Evolutionary conservation across 2,113 vertebrate genomes (phyloP).

Genomic region (Neolamprologus sp.): DNA sequence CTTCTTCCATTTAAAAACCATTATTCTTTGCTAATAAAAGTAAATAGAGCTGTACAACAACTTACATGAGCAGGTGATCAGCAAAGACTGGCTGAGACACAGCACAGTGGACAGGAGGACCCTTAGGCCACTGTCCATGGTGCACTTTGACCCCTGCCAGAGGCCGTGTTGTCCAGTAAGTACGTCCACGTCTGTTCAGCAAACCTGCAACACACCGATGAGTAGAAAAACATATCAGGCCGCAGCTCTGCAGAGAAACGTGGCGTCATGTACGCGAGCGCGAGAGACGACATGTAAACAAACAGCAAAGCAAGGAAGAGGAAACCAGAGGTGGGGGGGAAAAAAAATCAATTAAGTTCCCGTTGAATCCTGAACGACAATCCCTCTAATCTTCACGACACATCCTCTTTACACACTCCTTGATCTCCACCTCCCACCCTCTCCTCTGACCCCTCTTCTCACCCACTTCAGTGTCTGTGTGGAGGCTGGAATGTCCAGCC

Average conservation of each 20-base stretch:
- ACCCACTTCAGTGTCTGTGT: constrained; percentile 34
- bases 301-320: not conserved
- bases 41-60: not conserved
- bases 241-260: not conserved
- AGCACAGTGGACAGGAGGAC: constrained; percentile 72
- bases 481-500: constrained; percentile 21
- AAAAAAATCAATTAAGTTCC: not conserved
- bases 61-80: constrained; percentile 71
- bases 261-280: not conserved
- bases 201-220: constrained; percentile 51
- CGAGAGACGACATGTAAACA: not conserved
- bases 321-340: not conserved
- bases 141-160: constrained; percentile 56
- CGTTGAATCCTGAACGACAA: constrained; percentile 35
- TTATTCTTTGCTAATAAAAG: accelerated
- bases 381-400: constrained; percentile 54
- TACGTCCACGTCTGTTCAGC: constrained; percentile 25
- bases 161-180: constrained; percentile 35
- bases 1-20: not conserved
- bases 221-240: not conserved
- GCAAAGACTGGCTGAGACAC: constrained; percentile 69
- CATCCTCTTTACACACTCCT: constrained; percentile 59
- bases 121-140: constrained; percentile 72
- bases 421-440: constrained; percentile 47
- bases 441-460: constrained; percentile 39